Percentiles rank a stretch among this genome's conserved stretches.
Conservation (phyloP, 1,140 invertebrate species). For the Drosophila lacteicornis region DNA sequence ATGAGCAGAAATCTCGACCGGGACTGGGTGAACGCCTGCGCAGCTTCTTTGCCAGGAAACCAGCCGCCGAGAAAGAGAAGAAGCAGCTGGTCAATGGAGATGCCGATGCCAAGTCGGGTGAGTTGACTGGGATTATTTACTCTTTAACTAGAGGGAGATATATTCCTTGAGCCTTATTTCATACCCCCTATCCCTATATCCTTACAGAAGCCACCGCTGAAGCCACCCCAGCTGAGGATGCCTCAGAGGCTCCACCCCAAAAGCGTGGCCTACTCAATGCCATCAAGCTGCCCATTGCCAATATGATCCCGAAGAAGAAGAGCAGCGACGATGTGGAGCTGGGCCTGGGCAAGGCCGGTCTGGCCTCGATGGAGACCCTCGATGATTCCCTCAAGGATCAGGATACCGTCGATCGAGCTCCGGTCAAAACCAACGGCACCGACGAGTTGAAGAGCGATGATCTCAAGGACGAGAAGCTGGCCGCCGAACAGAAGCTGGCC, state of each 20-base stretch:
- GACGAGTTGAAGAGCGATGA: constrained; percentile 88
- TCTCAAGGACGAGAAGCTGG: constrained; percentile 82
- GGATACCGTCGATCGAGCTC: constrained; percentile 79
- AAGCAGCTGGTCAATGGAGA: constrained; percentile 70
- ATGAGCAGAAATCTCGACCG: constrained; percentile 70
- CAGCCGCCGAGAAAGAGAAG: constrained; percentile 71
- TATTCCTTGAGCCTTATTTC: neutral
- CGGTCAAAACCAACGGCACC: constrained; percentile 85
- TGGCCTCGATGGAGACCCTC: constrained; percentile 92
- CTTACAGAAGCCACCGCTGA: constrained; percentile 84
- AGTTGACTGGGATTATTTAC: constrained; percentile 20
- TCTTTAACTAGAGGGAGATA: no score
- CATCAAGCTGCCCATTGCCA: constrained; percentile 88
- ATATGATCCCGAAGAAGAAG: constrained; percentile 87
- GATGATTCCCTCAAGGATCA: constrained; percentile 87
- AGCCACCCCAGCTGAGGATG: constrained; percentile 83
- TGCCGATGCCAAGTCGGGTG: constrained; percentile 79
- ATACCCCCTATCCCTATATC: no score
- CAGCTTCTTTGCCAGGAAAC: constrained; percentile 77
- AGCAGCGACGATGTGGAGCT: constrained; percentile 85
- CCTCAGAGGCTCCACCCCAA: constrained; percentile 51
- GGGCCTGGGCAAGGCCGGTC: constrained; percentile 87
- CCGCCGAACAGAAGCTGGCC: constrained; percentile 64
- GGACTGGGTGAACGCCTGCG: constrained; percentile 76
- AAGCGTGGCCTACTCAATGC: constrained; percentile 87